Base-by-base conservation (phyloP, 1,140 invertebrate species). In the Scaptodrosophila lebanonensis region DNA sequence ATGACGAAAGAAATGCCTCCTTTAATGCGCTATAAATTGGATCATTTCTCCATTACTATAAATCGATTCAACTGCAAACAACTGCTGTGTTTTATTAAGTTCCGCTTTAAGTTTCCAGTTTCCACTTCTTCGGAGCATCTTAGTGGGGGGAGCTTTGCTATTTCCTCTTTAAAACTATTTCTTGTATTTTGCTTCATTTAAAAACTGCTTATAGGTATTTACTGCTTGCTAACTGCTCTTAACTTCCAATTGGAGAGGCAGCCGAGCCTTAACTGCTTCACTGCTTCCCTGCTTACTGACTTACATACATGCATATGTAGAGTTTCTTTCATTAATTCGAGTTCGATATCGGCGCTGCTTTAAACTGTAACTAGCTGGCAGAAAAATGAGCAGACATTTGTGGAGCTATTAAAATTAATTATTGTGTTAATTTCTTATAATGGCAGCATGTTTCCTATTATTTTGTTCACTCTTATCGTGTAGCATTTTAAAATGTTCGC, bases 391-490 rank as follows among this genome's bases (percentile, higher is more conserved):
- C 60, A 66, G 53, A 66, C 22, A 82, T 75, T 36, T 49, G 45
- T 51, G 47, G 66, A 66, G 57, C 32, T 35, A 58, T 82, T 67
- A 83, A 82, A 82, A 75, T 82, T 79, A 79, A 65, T 82, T 82
- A 82, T 82, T 82, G 75, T 82, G 70, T 70, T 82, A 77, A 63
- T 82, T 47, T 82, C 59, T 66, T 57, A 70, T 82, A 66, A 66
- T 79, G 75, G 75, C 75, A 79, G 75, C 75, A 70, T 83, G 53
- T 66, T 57, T 66, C 70, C n/a, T 68, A 62, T 67, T 72, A 53
- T 66, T 75, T 61, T 15, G 49, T 61, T 45, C 54, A 47, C 30
- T 35, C 57, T 59, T 69, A 68, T 65, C 43, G 38, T 29, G 52
- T 70, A 83, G 69, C 58, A 69, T 83, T 65, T 70, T 63, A 68